A percentile compares a stretch with the other conserved stretches of the same genome.
These are phyloP conservation scores for Idaea aversata DNA, from an alignment of 2,888 invertebrate species.

Conservation along the genomic window DNA sequence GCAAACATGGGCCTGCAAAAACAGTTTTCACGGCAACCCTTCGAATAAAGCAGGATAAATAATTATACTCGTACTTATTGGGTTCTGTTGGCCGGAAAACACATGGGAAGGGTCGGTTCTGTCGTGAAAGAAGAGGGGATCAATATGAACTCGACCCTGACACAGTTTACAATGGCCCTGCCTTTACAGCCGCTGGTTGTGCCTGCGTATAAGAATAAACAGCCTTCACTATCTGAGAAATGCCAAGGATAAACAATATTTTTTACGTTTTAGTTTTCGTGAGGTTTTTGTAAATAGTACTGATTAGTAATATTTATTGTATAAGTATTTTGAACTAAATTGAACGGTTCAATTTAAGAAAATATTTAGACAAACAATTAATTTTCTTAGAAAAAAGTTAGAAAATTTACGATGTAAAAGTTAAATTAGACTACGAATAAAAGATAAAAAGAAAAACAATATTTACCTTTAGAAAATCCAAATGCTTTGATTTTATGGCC, in stretches of 20 bases:
- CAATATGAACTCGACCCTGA: slow-evolving; percentile 75
- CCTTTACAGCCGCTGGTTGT: slow-evolving; percentile 51
- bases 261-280: not conserved
- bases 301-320: not conserved
- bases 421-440: not conserved
- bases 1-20: slow-evolving; percentile 26
- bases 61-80: slow-evolving; percentile 46
- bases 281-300: not conserved
- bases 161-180: slow-evolving; percentile 70
- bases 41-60: slow-evolving; percentile 37
- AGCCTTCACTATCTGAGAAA: slow-evolving; percentile 40
- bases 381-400: no score
- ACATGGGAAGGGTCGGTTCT: slow-evolving; percentile 58
- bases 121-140: slow-evolving; percentile 67
- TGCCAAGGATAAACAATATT: not conserved
- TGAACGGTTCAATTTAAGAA: not conserved
- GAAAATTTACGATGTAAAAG: no score
- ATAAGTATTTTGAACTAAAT: not conserved
- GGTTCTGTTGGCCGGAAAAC: slow-evolving; percentile 50
- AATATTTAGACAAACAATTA: not conserved
- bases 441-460: not conserved
- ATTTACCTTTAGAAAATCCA: slow-evolving; percentile 60
- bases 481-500: slow-evolving; percentile 72
- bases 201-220: slow-evolving; percentile 66
- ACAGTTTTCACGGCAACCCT: slow-evolving; percentile 30